These are phyloP conservation scores for Hemibagrus guttatus DNA, from an alignment of 2,797 vertebrate genomes.

Conservation along the genomic window DNA sequence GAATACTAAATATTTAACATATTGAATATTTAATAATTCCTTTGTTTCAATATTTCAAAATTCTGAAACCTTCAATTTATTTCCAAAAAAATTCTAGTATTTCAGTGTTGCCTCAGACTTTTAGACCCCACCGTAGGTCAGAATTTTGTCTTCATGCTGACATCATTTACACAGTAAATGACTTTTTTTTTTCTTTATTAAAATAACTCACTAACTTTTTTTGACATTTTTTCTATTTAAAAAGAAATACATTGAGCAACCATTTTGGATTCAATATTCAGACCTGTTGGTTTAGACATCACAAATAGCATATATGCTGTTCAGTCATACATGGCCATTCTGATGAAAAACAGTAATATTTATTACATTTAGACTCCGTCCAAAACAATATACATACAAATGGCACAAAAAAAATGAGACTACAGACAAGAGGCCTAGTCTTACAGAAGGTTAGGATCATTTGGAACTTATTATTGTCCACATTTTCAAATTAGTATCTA, in stretches of 20 bases:
- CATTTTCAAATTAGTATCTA: neutral
- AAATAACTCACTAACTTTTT: neutral
- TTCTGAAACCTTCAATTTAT: neutral
- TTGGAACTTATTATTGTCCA: neutral
- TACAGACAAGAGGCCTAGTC: no score
- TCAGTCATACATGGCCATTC: neutral
- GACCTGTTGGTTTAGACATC: neutral
- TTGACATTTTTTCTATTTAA: neutral
- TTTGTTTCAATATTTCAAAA: neutral
- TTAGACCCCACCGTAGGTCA: neutral
- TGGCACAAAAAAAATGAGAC: neutral
- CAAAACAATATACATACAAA: neutral
- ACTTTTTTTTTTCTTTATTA: neutral
- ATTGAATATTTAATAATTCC: neutral
- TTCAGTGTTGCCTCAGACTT: neutral
- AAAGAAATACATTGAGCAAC: neutral
- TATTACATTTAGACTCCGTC: conserved; percentile 6
- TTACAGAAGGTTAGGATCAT: neutral
- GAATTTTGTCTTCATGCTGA: neutral
- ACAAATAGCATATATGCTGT: neutral
- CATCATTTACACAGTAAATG: no score
- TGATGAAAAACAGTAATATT: neutral
- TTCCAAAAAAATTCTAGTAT: neutral
- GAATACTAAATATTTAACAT: neutral
- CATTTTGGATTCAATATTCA: neutral